Percentiles rank a stretch among this genome's conserved stretches.
These are phyloP conservation scores for Arion vulgaris DNA, from an alignment of 1,140 invertebrate genomes.

Conservation along the genomic window DNA sequence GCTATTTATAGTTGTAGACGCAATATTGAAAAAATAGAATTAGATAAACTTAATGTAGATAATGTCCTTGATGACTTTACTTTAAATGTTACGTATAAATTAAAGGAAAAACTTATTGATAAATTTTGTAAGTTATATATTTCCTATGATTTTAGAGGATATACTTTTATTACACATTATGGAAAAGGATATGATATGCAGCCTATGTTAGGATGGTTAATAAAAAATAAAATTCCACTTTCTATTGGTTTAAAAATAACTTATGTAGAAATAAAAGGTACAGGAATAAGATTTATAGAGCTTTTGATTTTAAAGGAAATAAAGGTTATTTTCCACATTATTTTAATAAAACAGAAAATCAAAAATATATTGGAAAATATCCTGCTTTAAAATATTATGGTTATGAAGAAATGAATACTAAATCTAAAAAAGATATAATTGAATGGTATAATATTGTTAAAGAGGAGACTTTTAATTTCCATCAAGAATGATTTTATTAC, in stretches of 20 bases:
- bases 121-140: neutral
- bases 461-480: neutral
- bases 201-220: neutral
- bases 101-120: neutral
- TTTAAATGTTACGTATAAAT: neutral
- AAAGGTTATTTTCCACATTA: constrained; percentile 6
- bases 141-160: neutral
- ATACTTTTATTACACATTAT: neutral
- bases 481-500: neutral
- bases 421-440: neutral
- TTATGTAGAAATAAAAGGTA: neutral
- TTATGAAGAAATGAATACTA: neutral
- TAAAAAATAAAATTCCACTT: neutral
- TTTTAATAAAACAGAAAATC: neutral
- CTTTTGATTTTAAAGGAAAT: neutral
- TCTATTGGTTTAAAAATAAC: neutral
- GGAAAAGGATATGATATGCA: neutral
- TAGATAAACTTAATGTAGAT: neutral
- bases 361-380: constrained; percentile 1
- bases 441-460: neutral
- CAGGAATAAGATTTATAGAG: neutral
- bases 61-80: too few relatives aligned
- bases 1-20: neutral
- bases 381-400: neutral
- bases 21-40: neutral